Evolutionary conservation across 2,113 vertebrate species (phyloP), one percentile per base, ranked within the genome.

Genomic region (Sinocyclocheilus maitianheensis): DNA sequence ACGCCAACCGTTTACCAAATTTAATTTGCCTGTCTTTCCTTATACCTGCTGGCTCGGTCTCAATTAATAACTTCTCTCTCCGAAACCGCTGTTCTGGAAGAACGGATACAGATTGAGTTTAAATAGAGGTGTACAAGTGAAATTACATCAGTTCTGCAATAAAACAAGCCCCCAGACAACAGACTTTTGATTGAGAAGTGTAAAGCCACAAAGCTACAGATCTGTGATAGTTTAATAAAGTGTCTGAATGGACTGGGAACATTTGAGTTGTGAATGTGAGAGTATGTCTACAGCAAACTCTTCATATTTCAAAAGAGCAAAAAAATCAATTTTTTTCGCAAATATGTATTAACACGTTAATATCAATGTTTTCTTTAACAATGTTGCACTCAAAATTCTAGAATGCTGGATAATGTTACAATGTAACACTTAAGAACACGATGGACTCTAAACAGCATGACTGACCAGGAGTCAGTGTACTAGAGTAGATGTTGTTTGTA

Each of bases 61-160:
- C 13, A 82, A 74, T 72, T 48, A 65, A 88, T 46, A 63, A 53
- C 4, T 48, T 65, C n/a, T 20, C 18, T 74, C 37, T 20, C 20
- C 0, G 1, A 79, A 84, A 62, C 34, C 80, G 69, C 51, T 22
- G 12, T 67, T 88, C 86, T 85, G 86, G 67, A 83, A 81, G 80
- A 89, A 14, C 34, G 72, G 63, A 24, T 62, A 9, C 51, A 37
- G 60, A 60, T 37, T 75, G 30, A 65, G 67, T 34, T 63, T 13
- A 43, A 85, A 62, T 22, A 34, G 77, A 71, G 5, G 26, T 48
- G n/a, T 26, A 77, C 63, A 58, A 67, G 43, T 88, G 77, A 76
- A 20, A 86, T 76, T 30, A 81, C 84, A 43, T 82, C 67, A 81
- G 81, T 80, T 81, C 86, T 75, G 71, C 11, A 87, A 62, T 26